Evolutionary conservation across 2,113 vertebrate genomes (phyloP).

Genomic region (Tyto alba): DNA sequence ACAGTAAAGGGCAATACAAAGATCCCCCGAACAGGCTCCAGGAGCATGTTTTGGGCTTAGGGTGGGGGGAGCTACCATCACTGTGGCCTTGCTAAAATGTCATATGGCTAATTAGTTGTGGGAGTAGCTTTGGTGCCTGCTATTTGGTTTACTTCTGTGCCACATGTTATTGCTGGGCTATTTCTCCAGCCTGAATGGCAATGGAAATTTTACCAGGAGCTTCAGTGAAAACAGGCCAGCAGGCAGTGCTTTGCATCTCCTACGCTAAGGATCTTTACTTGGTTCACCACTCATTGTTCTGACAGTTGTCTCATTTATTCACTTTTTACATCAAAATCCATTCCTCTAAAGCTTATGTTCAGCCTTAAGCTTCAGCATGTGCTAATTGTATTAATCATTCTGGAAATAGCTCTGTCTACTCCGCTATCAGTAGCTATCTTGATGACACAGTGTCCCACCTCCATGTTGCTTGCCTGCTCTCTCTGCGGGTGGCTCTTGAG

Average conservation of each 20-base stretch:
- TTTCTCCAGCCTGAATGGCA: constrained; percentile 10
- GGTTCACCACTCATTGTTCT: constrained; percentile 50
- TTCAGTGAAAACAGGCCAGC: not conserved
- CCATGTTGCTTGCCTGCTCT: not conserved
- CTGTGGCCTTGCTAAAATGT: not conserved
- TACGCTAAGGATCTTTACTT: not conserved
- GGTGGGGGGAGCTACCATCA: not conserved
- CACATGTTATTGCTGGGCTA: not conserved
- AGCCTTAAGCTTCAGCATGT: constrained; percentile 49
- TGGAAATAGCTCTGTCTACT: constrained; percentile 51
- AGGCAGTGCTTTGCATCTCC: not conserved
- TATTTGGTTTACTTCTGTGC: not conserved
- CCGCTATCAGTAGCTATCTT: not conserved
- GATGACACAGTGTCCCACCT: not conserved
- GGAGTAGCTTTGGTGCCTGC: not conserved
- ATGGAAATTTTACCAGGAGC: not conserved
- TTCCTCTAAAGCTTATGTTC: constrained; percentile 34
- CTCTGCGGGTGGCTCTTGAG: not conserved
- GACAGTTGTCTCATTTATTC: constrained; percentile 60
- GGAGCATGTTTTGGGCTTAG: not conserved
- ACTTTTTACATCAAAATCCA: constrained; percentile 54
- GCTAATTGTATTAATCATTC: constrained; percentile 56
- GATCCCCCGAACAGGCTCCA: not conserved
- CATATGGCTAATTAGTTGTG: not conserved
- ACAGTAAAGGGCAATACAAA: not conserved